Conservation (phyloP, 2,797 vertebrate species). For the Allobates femoralis region DNA sequence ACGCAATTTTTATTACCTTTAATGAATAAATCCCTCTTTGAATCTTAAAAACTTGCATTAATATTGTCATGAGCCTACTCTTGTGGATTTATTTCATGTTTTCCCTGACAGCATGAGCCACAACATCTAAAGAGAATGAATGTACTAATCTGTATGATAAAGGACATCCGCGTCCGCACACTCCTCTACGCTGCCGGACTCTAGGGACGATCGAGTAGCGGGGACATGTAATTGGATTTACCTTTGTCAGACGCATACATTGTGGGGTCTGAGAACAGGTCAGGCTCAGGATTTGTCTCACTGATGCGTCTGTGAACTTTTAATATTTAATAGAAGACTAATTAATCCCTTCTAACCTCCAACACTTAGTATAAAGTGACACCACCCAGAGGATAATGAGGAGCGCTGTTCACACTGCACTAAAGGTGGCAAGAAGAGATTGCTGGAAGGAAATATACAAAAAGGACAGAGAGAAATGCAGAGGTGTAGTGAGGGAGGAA, state of each 20-base stretch:
- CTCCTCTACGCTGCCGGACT: background rate
- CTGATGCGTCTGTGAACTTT: conserved; percentile 75
- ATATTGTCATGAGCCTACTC: background rate
- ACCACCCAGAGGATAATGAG: conserved; percentile 65
- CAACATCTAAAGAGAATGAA: conserved; percentile 25
- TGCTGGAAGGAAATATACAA: conserved; percentile 16
- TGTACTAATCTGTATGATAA: conserved; percentile 23
- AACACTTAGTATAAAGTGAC: conserved; percentile 81
- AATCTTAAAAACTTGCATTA: background rate
- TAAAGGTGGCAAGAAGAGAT: background rate
- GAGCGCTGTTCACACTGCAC: background rate
- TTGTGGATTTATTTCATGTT: background rate
- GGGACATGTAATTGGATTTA: conserved; percentile 78
- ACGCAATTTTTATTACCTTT: background rate
- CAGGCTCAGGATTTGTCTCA: conserved; percentile 72
- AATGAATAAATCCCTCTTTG: background rate
- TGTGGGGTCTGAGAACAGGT: conserved; percentile 78
- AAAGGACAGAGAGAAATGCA: background rate
- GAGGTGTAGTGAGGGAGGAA: conserved; percentile 11
- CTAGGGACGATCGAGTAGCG: conserved; percentile 45
- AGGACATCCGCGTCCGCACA: background rate
- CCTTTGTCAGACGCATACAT: conserved; percentile 80
- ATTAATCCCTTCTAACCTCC: conserved; percentile 80
- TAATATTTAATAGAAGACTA: conserved; percentile 85
- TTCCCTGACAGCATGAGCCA: background rate